phyloP scores from a whole-genome alignment of 2,888 invertebrate genomes.

The Atherix ibis region DNA sequence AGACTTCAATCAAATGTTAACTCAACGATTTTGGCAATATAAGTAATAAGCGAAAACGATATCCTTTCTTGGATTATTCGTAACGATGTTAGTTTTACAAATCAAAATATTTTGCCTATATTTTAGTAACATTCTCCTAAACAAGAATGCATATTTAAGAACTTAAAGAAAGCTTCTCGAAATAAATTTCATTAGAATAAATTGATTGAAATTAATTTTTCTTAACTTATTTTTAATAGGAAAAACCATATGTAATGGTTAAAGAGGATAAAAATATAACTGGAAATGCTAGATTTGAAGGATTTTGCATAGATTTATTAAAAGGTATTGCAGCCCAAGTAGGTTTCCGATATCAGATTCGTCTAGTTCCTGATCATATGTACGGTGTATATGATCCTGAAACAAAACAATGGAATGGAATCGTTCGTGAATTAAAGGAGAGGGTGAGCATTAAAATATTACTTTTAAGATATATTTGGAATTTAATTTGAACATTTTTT shows the following conservation, averaged over 20 bases:
- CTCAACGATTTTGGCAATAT: no score
- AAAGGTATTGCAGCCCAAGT: conserved; percentile 64
- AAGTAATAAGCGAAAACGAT: no score
- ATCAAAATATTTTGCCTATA: no score
- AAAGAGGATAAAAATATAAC: conserved; percentile 70
- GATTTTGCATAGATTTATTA: conserved; percentile 81
- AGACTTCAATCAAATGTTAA: no score
- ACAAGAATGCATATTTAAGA: no score
- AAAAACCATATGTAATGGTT: conserved; percentile 83
- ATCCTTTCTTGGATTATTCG: no score
- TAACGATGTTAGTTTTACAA: no score
- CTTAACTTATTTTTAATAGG: conserved; percentile 37
- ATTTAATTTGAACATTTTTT: background rate
- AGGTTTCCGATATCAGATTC: conserved; percentile 50
- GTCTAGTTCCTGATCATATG: conserved; percentile 46
- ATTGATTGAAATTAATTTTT: background rate
- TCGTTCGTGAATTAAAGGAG: conserved; percentile 36
- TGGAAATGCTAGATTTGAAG: conserved; percentile 75
- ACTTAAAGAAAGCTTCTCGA: no score
- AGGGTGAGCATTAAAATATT: conserved; percentile 4
- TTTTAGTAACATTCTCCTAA: no score
- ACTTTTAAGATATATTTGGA: no score
- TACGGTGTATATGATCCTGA: conserved; percentile 52
- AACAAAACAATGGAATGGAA: conserved; percentile 53
- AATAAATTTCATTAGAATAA: background rate